These are phyloP conservation scores for Smittia sp. DNA, from an alignment of 2,888 invertebrate genomes.

Conservation along the genomic window DNA sequence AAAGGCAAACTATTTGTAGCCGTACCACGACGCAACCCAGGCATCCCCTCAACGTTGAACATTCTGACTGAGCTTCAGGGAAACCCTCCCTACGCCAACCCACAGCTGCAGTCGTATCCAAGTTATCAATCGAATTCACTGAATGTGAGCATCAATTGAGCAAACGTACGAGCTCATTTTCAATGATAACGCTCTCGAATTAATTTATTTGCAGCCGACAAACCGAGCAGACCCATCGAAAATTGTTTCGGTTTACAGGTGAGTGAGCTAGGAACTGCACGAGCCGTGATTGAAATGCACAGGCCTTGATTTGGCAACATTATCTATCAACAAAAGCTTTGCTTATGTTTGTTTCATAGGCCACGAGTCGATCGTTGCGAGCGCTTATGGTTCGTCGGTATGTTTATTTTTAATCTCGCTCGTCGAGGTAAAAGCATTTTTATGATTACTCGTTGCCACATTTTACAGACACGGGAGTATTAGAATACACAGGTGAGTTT, in stretches of 20 bases:
- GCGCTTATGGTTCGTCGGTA: slow-evolving; percentile 70
- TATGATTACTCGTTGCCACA: not conserved
- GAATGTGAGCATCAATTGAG: slow-evolving; percentile 42
- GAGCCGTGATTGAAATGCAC: no score
- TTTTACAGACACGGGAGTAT: slow-evolving; percentile 60
- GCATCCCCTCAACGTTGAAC: slow-evolving; percentile 62
- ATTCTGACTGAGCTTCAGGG: slow-evolving; percentile 48
- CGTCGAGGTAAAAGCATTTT: not conserved
- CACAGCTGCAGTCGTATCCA: slow-evolving; percentile 48
- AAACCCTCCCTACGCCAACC: slow-evolving; percentile 28
- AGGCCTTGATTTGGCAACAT: no score
- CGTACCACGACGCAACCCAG: slow-evolving; percentile 13
- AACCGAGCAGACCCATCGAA: not conserved
- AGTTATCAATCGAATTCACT: slow-evolving; percentile 48
- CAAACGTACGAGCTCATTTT: not conserved
- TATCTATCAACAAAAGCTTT: no score
- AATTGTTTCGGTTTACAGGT: slow-evolving; percentile 29
- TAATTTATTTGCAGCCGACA: not conserved
- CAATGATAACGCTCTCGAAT: not conserved
- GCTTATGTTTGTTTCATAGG: slow-evolving; percentile 48
- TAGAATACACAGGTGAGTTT: slow-evolving; percentile 53
- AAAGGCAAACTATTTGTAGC: slow-evolving; percentile 6
- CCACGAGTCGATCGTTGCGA: slow-evolving; percentile 68
- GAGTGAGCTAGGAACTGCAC: no score
- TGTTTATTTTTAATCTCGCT: slow-evolving; percentile 1